Base-by-base conservation (phyloP, 2,113 vertebrate species). In the Numida meleagris region DNA sequence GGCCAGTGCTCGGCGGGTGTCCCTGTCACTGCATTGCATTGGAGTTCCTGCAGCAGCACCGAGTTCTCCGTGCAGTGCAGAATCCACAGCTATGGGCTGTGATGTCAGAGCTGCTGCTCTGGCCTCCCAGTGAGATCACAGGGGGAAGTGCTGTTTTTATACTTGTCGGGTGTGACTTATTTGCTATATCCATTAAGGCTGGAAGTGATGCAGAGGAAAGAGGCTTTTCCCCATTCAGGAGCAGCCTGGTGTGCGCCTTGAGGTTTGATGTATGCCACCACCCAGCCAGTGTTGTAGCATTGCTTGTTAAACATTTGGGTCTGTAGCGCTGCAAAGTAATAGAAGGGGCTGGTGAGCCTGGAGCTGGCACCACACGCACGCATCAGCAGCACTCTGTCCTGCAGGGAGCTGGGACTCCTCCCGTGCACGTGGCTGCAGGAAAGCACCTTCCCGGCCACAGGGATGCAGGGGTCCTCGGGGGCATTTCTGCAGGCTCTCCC, bases 301-400 rank as follows among this genome's bases (percentile, higher is more conserved):
- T 43, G 27, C 34, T 40, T 45, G 24, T 59, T 85, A 65, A 92
- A 86, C 58, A 70, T 76, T 63, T 59, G 18, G 80, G 66, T 11
- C 48, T 27, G 48, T 11, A 42, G 38, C 0, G 6, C 46, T 72
- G 57, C 18, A 31, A 12, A 58, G 61, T 4, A 3, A 53, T 11
- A 55, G 40, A 57, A 29, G 20, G 21, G 38, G 46, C 4, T 33
- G 76, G n/a, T 4, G 29, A 36, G 9, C 1, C 1, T 12, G 51
- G 43, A 19, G 71, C 74, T 29, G 72, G 61, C 43, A 31, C 51
- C 4, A 2, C 42, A 3, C 40, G 17, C 13, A 36, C 20, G 4
- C 0, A 0, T 34, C 18, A 82, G 29, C 31, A 16, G 5, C 0
- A 2, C n/a, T 6, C n/a, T 31, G 59, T 17, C 8, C 61, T 6